phyloP scores from a whole-genome alignment of 2,888 invertebrate species.

The Cotesia congregata region DNA sequence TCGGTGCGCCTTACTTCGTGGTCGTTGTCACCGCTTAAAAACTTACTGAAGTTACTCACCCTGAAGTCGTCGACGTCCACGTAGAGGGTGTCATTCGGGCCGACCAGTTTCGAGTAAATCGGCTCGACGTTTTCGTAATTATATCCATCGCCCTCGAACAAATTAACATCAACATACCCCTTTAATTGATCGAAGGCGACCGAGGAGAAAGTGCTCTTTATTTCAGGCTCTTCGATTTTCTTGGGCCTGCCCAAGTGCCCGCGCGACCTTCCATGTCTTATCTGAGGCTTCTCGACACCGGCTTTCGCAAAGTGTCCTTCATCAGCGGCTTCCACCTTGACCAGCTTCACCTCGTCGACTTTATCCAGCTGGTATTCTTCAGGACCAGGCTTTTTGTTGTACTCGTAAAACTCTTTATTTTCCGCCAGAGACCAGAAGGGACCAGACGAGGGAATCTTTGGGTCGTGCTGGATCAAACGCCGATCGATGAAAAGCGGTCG shows the following conservation, averaged over 20 bases:
- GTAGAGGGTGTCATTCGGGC: conserved; percentile 40
- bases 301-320: conserved; percentile 19
- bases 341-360: not conserved
- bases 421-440: not conserved
- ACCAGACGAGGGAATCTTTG: not conserved
- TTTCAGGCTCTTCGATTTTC: conserved; percentile 36
- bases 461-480: conserved; percentile 48
- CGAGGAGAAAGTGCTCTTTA: not conserved
- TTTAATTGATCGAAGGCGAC: conserved; percentile 1
- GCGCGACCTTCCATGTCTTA: conserved; percentile 72
- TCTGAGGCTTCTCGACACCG: conserved; percentile 59
- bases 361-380: not conserved
- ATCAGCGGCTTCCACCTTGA: conserved; percentile 31
- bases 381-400: no score
- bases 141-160: conserved; percentile 5
- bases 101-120: conserved; percentile 20
- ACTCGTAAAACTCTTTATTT: no score
- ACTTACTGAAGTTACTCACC: conserved; percentile 25
- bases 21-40: conserved; percentile 10
- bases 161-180: not conserved
- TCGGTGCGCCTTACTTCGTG: not conserved
- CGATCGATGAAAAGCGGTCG: conserved; percentile 63
- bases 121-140: not conserved
- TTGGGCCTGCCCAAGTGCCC: conserved; percentile 59
- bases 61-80: conserved; percentile 42